These are phyloP conservation scores for Psilopogon haemacephalus DNA, from an alignment of 2,113 vertebrate genomes.

Conservation along the genomic window DNA sequence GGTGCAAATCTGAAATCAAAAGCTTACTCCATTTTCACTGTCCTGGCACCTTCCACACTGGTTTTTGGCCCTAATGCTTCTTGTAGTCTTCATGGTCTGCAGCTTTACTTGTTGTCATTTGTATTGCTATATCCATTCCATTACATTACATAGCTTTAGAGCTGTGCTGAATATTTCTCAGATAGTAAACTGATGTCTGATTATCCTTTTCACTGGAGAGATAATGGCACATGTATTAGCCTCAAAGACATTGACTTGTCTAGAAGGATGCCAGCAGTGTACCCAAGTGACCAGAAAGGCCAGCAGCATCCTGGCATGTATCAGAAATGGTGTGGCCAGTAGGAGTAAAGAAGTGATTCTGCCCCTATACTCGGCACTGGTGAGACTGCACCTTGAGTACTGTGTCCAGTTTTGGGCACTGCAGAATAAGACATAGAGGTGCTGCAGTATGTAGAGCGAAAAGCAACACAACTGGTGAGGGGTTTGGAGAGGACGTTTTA, in stretches of 20 bases:
- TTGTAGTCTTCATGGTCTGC: not conserved
- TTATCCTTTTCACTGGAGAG: not conserved
- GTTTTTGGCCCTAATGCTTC: not conserved
- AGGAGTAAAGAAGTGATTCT: too few relatives aligned
- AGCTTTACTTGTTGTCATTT: not conserved
- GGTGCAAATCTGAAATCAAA: not conserved
- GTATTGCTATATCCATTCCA: not conserved
- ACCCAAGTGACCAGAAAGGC: too few relatives aligned
- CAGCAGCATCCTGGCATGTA: too few relatives aligned
- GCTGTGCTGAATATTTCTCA: not conserved
- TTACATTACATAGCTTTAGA: not conserved
- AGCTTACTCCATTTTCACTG: not conserved
- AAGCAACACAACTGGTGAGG: too few relatives aligned
- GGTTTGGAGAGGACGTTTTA: too few relatives aligned
- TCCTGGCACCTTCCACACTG: not conserved
- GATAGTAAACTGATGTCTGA: not conserved
- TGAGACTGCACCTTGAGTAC: too few relatives aligned
- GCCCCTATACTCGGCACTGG: too few relatives aligned
- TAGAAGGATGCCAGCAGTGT: not conserved
- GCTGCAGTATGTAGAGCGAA: too few relatives aligned
- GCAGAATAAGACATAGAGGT: too few relatives aligned
- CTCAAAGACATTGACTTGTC: not conserved
- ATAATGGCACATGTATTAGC: not conserved
- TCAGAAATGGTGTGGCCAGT: too few relatives aligned
- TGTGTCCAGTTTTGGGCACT: too few relatives aligned